Base-by-base conservation (phyloP, 2,113 vertebrate genomes). In the Engystomops pustulosus region DNA sequence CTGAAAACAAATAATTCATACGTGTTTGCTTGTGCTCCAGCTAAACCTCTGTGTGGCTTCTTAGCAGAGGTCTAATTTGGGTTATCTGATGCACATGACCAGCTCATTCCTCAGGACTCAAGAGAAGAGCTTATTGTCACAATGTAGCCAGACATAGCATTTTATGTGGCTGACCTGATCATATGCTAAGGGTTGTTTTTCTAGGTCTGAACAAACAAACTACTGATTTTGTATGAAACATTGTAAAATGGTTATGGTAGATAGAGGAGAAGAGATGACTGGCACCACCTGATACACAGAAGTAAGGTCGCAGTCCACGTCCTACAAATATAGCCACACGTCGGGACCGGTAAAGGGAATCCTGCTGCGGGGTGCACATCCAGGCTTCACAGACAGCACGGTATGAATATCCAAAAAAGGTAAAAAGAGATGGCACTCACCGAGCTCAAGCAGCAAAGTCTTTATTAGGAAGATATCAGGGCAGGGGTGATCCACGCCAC, bases 61-160 rank as follows among this genome's bases (percentile, higher is more conserved):
- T 68, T 47, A 84, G 18, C 75, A 68, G 47, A 77, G 82, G 27
- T 84, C 82, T 84, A 77, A 84, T 84, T 84, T 84, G 82, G 82
- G 82, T 84, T 84, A 84, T 84, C 82, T 68, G 72, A 84, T 78
- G 68, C 82, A 84, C 72, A 77, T 84, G 82, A 84, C 72, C 72
- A 67, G 82, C 72, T 84, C 55, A 77, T 47, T 77, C 72, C 72
- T 68, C 55, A 17, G 32, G 58, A 77, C 82, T 53, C 72, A 84
- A n/a, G 32, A 77, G 72, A 84, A 77, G 58, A 77, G 72, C 72
- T 47, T 68, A 84, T 84, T 77, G 72, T 77, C 41, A 77, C 60
- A 38, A 68, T 45, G 60, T 68, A 68, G 44, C 72, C 82, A 84
- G 41, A 25, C 82, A 69, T 77, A 72, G 47, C 49, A 81, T 71